phyloP scores from a whole-genome alignment of 2,113 vertebrate species.

The Perca flavescens region DNA sequence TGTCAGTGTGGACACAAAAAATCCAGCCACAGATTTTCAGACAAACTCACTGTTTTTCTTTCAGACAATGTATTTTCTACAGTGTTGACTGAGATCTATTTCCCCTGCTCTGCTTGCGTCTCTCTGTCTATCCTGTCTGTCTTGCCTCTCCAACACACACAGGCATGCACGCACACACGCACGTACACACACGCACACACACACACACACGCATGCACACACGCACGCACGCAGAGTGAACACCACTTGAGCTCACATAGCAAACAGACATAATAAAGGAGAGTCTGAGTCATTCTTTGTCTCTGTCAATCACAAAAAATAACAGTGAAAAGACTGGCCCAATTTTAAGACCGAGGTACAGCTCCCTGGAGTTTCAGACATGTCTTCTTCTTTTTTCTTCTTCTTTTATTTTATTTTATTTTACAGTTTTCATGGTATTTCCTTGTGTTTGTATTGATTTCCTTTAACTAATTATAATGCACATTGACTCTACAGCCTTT shows the following conservation, averaged over 20 bases:
- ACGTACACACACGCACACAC: neutral
- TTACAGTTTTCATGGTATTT: neutral
- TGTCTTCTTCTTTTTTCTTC: too few species aligned
- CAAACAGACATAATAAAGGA: constrained; percentile 45
- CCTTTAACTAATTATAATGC: neutral
- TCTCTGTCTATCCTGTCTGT: constrained; percentile 25
- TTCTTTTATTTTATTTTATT: too few species aligned
- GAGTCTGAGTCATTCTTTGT: constrained; percentile 52
- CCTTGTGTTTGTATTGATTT: neutral
- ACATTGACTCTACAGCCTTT: neutral
- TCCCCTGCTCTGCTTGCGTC: constrained; percentile 25
- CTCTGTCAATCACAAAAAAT: constrained; percentile 56
- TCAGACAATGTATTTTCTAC: neutral
- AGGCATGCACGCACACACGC: neutral
- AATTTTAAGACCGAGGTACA: constrained; percentile 31
- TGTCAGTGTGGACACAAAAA: constrained; percentile 25
- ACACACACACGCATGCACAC: neutral
- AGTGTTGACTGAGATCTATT: constrained; percentile 44
- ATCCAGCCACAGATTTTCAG: constrained; percentile 15
- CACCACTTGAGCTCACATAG: constrained; percentile 43
- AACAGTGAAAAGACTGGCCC: constrained; percentile 35
- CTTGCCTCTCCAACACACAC: constrained; percentile 10
- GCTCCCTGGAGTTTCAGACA: neutral
- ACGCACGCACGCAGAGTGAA: constrained; percentile 30
- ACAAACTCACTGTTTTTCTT: constrained; percentile 10